Conservation (phyloP, 64 coral and sea anemone genomes). For the Trachythela sp. region DNA sequence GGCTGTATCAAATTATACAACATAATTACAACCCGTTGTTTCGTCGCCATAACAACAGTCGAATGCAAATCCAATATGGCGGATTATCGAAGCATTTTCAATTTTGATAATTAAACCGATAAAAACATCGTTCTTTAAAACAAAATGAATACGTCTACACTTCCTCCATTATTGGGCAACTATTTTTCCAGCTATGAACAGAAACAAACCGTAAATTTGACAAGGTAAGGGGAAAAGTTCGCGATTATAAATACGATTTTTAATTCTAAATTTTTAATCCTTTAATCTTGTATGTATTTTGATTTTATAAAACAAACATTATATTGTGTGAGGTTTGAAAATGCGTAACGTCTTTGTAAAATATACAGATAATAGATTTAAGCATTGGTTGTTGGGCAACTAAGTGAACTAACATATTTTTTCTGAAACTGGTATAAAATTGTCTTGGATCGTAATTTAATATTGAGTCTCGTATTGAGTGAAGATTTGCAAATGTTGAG, state of each 20-base stretch:
- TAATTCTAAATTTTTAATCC: neutral
- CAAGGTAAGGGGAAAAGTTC: neutral
- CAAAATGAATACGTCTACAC: neutral
- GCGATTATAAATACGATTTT: neutral
- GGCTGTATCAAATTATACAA: neutral
- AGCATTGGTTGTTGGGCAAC: neutral
- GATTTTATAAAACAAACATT: neutral
- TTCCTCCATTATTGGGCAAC: neutral
- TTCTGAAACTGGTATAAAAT: no score
- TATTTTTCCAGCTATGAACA: neutral
- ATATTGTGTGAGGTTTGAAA: neutral
- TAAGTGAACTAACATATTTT: no score
- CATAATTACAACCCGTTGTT: neutral
- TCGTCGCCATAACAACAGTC: neutral
- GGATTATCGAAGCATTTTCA: neutral
- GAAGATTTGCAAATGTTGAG: no score
- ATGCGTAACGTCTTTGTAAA: neutral
- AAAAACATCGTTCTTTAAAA: neutral
- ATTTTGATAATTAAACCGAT: neutral
- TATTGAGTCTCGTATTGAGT: no score
- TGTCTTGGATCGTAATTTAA: no score
- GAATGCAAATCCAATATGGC: neutral
- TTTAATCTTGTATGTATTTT: neutral
- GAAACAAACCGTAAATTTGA: neutral
- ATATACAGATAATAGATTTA: neutral